Evolutionary conservation across 2,888 invertebrate genomes (phyloP), one percentile per base, ranked within the genome.

Genomic region (Globia sparganii): DNA sequence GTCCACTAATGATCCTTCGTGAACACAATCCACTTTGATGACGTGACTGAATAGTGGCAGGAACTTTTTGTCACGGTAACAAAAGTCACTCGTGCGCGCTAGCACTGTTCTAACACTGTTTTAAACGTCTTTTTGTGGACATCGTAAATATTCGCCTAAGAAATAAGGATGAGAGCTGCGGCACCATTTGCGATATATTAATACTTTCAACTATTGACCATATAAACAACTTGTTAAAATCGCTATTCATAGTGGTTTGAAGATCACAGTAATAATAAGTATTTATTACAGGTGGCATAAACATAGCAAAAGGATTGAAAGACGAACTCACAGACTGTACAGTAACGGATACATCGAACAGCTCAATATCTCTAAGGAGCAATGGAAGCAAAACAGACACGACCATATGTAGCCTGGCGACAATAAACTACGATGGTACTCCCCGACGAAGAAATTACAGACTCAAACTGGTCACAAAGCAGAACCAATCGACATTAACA

Each of bases 401-500:
- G 6, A 92, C 93, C 1, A 75, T 92, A 5, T 93, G 89, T 66
- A 92, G 92, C 58, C 72, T 90, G 8, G 87, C 89, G 0, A 90
- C 90, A 1, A 64, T 92, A 0, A 86, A 91, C 31, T 90, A 86
- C 61, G 68, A 77, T 4, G 88, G 89, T 21, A 80, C 72, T 0
- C 81, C 21, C 0, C 40, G 40, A 64, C 83, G 69, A 71, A 72
- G n/a, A 69, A 84, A 73, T 43, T 67, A 18, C 9, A 87, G 72
- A 77, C 58, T 78, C 18, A 87, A 72, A 80, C 84, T 87, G 1
- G 37, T 91, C 0, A 92, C 91, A 0, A 94, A 92, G 70, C 58
- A 88, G 0, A 93, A 94, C 72, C 91, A 89, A 69, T 89, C 90
- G 0, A 94, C 93, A 1, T 49, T 81, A 0, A 94, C 93, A 0